These are phyloP conservation scores for Tapirus terrestris DNA, from an alignment of 2,113 vertebrate genomes.

Conservation along the genomic window DNA sequence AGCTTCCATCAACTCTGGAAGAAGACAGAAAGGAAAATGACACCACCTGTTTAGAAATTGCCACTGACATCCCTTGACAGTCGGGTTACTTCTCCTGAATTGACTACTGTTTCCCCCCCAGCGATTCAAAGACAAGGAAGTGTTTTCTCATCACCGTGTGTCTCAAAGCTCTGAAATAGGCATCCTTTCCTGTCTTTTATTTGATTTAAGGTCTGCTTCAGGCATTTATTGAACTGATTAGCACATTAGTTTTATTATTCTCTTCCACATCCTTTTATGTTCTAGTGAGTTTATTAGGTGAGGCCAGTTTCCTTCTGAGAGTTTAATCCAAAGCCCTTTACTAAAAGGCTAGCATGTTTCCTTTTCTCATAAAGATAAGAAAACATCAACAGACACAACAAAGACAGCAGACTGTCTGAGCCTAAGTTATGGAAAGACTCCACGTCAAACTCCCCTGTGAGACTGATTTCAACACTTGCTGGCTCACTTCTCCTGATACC, in stretches of 20 bases:
- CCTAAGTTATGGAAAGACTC: background rate
- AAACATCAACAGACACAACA: constrained; percentile 46
- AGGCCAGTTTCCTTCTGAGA: constrained; percentile 61
- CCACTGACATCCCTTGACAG: background rate
- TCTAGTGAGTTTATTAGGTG: constrained; percentile 77
- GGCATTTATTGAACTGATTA: constrained; percentile 71
- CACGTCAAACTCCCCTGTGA: background rate
- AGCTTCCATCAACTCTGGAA: background rate
- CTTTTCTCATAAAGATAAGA: constrained; percentile 78
- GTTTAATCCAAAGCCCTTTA: constrained; percentile 66
- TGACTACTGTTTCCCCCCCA: background rate
- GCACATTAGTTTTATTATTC: constrained; percentile 73
- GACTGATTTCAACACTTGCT: background rate
- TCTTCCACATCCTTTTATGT: constrained; percentile 74
- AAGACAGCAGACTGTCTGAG: constrained; percentile 57
- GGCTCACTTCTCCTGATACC: background rate
- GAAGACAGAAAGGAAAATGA: constrained; percentile 5
- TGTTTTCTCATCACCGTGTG: background rate
- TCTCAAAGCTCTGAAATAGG: constrained; percentile 46
- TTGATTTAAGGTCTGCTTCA: constrained; percentile 55
- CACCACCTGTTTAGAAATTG: background rate
- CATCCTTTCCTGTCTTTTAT: constrained; percentile 62
- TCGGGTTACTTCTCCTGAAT: background rate
- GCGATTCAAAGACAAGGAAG: constrained; percentile 35
- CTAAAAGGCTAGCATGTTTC: constrained; percentile 63